Base-by-base conservation (phyloP, 2,888 invertebrate genomes). In the Philhelius pedissequus region DNA sequence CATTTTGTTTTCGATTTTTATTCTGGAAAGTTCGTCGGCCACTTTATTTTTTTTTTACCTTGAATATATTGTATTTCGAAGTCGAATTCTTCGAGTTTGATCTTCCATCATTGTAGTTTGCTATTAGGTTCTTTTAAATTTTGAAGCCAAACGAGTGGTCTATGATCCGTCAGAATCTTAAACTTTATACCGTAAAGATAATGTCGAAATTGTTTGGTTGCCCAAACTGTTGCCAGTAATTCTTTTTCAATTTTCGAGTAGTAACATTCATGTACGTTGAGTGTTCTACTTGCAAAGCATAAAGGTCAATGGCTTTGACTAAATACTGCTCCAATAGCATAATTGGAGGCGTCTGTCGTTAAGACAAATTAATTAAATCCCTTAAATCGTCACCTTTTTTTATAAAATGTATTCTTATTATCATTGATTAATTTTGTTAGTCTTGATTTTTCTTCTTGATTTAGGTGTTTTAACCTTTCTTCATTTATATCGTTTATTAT, bases 281-380 rank as follows among this genome's bases (percentile, higher is more conserved):
- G 74, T 9, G 86, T 82, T 35, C 86, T 71, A 32, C 79, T 81
- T 3, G 84, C 86, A 66, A 50, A 86, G 32, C 78, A 70, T 35
- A 86, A 43, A 15, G 79, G 86, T 22, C 82, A 73, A 45, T 52
- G 38, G 8, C 73, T 52, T 71, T 86, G 86, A 9, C 69, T 78
- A 3, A 86, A 66, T 7, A 86, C 84, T 18, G 86, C 86, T 18
- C 86, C 87, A 43, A 86, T 35, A n/a, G 77, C 86, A 70, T 60
- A 64, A n/a, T 79, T 75, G 22, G 78, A 78, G 79, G 79, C 82
- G 60, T 86, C 82, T n/a, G 86, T 86, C 18, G 68, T 78, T 32
- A 86, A 15, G 7, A 40, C 40, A 68, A 86, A 86, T n/a, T n/a
- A n/a, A n/a, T n/a, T n/a, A n/a, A n/a, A n/a, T n/a, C n/a, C n/a